phyloP scores from a whole-genome alignment of 1,140 invertebrate genomes.

The Delia radicum region DNA sequence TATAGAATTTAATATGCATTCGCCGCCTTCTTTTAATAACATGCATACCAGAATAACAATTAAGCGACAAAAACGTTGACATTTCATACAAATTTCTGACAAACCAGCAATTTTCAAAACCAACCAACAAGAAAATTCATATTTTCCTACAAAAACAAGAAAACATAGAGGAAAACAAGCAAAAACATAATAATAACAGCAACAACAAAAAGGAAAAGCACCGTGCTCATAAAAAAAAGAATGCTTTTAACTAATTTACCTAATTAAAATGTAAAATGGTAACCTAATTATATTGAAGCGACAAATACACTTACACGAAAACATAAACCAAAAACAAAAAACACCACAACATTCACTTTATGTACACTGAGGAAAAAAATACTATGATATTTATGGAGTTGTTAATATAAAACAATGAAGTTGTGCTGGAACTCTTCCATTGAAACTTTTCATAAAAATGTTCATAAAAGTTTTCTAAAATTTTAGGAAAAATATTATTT shows the following conservation, averaged over 20 bases:
- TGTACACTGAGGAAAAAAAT: too few species aligned
- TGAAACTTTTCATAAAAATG: too few species aligned
- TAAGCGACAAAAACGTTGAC: too few species aligned
- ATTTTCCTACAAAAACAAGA: not conserved
- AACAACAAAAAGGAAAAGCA: not conserved
- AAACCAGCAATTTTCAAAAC: not conserved
- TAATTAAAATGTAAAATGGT: slow-evolving; percentile 21
- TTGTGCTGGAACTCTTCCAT: too few species aligned
- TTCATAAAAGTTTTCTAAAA: too few species aligned
- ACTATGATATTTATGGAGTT: too few species aligned
- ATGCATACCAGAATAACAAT: not conserved
- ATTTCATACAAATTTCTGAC: not conserved
- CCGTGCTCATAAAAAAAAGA: not conserved
- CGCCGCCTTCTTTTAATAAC: not conserved
- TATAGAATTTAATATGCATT: too few species aligned
- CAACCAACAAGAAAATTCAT: slow-evolving; percentile 1
- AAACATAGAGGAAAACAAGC: not conserved
- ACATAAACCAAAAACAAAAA: too few species aligned
- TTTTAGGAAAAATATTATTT: too few species aligned
- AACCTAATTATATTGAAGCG: slow-evolving; percentile 16
- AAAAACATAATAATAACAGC: not conserved
- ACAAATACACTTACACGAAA: not conserved
- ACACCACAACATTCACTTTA: too few species aligned
- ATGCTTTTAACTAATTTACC: slow-evolving; percentile 22
- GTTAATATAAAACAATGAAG: too few species aligned